A percentile compares a stretch with the other conserved stretches of the same genome.
phyloP scores from a whole-genome alignment of 1,140 invertebrate species.

The Drosophila funebris region DNA sequence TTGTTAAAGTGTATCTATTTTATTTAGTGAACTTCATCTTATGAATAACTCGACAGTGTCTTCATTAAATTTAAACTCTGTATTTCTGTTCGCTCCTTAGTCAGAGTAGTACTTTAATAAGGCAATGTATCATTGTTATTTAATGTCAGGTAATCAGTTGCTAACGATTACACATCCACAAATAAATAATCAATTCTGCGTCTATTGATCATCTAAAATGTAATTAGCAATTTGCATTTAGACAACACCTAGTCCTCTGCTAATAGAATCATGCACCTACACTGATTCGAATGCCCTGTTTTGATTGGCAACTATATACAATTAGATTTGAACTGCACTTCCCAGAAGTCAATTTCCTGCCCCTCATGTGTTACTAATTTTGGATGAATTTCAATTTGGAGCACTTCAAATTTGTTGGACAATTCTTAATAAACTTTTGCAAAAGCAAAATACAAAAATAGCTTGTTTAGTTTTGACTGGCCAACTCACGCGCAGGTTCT shows the following conservation, averaged over 20 bases:
- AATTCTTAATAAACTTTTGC: not conserved
- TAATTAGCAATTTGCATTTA: not conserved
- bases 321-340: not conserved
- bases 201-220: not conserved
- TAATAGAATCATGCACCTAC: not conserved
- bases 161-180: not conserved
- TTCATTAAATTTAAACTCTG: too few species aligned
- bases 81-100: too few species aligned
- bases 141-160: too few species aligned
- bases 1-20: too few species aligned
- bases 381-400: not conserved
- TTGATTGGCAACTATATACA: not conserved
- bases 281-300: not conserved
- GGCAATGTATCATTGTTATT: too few species aligned
- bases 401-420: not conserved
- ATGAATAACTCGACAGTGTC: too few species aligned
- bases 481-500: too few species aligned
- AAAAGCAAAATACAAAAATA: not conserved
- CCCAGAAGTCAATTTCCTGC: not conserved
- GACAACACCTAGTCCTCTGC: not conserved
- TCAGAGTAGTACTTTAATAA: too few species aligned
- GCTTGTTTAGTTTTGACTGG: not conserved
- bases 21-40: too few species aligned
- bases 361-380: not conserved
- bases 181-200: too few species aligned